Percentiles rank a stretch among this genome's conserved stretches.
Conservation (phyloP, 1,140 invertebrate species). For the Drosophila micromelanica region DNA sequence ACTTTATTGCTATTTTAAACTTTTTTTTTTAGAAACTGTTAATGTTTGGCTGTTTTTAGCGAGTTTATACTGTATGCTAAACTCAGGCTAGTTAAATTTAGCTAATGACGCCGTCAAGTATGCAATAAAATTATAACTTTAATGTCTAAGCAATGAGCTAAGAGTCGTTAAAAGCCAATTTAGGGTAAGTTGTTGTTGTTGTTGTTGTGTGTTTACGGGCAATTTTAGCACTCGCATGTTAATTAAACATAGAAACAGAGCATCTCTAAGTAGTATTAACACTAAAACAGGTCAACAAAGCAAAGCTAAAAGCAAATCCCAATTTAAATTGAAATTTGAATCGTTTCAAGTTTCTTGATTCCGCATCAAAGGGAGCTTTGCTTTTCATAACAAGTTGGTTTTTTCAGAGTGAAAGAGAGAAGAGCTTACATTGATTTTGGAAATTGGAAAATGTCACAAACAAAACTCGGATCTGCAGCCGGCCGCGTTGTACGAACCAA, state of each 20-base stretch:
- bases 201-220: neutral
- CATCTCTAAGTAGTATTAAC: constrained; percentile 40
- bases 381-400: constrained; percentile 26
- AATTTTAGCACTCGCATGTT: constrained; percentile 47
- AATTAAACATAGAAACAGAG: constrained; percentile 51
- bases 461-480: constrained; percentile 5
- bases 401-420: neutral
- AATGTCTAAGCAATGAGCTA: constrained; percentile 22
- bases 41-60: too few relatives aligned
- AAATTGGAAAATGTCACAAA: constrained; percentile 13
- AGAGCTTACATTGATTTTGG: neutral
- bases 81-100: neutral
- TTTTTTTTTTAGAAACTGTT: neutral
- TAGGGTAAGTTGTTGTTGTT: constrained; percentile 16
- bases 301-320: neutral
- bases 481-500: constrained; percentile 1
- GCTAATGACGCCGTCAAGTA: constrained; percentile 40
- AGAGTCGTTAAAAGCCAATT: constrained; percentile 56
- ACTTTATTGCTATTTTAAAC: neutral
- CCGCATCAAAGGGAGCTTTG: constrained; percentile 19
- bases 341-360: neutral
- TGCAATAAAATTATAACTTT: constrained; percentile 33
- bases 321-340: neutral
- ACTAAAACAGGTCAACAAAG: constrained; percentile 17
- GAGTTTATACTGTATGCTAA: neutral